Percentiles rank a stretch among this genome's conserved stretches.
phyloP scores from a whole-genome alignment of 2,797 vertebrate species.

The Poecile montanus region DNA sequence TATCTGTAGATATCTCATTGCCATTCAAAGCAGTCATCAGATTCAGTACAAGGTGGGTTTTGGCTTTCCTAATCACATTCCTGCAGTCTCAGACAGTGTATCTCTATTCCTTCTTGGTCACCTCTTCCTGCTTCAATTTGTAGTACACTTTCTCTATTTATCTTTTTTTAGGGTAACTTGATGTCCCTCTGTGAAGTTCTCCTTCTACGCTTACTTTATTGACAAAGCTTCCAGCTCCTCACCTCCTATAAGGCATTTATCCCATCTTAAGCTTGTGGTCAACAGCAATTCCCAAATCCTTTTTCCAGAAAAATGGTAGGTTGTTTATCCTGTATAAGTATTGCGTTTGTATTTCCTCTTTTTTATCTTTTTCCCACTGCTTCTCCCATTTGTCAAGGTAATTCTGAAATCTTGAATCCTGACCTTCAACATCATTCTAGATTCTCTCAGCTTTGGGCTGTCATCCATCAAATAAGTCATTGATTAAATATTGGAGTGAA shows the following conservation, averaged over 20 bases:
- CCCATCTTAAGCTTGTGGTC: background rate
- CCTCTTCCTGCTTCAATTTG: background rate
- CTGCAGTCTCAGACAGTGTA: background rate
- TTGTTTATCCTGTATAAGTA: background rate
- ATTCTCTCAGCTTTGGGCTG: background rate
- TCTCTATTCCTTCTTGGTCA: background rate
- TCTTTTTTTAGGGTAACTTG: background rate
- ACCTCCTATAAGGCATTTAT: background rate
- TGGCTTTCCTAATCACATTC: background rate
- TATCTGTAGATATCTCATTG: background rate
- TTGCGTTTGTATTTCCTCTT: background rate
- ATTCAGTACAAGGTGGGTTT: background rate
- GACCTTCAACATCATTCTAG: background rate
- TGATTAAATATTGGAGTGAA: background rate
- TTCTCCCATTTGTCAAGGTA: background rate
- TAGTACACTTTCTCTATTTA: background rate
- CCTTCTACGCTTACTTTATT: background rate
- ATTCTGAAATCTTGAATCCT: background rate
- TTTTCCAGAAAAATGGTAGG: background rate
- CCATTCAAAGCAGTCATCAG: background rate
- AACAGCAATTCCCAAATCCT: background rate
- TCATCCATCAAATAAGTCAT: background rate
- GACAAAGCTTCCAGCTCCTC: background rate
- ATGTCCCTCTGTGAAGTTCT: background rate
- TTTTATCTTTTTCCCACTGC: background rate